A percentile compares a stretch with the other conserved stretches of the same genome.
Evolutionary conservation across 2,797 vertebrate genomes (phyloP).

Genomic region (Paguma larvata): DNA sequence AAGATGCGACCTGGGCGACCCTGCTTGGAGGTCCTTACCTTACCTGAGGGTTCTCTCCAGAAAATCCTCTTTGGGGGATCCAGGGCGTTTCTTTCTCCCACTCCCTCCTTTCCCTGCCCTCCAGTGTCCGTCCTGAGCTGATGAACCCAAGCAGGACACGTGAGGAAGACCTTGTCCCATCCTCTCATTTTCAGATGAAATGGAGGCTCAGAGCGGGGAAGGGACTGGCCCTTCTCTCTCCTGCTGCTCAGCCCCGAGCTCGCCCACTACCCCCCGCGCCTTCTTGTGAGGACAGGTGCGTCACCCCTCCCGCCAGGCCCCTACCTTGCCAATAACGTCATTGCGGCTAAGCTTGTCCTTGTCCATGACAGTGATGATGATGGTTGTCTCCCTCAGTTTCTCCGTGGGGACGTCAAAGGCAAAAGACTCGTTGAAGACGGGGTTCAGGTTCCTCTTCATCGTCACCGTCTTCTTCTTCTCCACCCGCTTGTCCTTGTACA

Average conservation of each 20-base stretch:
- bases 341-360: constrained; percentile 99
- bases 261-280: not conserved
- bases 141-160: rapidly evolving
- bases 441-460: constrained; percentile 99
- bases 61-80: not conserved
- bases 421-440: constrained; percentile 99
- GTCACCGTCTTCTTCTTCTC: constrained; percentile 99
- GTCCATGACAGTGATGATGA: constrained; percentile 99
- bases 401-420: constrained; percentile 98
- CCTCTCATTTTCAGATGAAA: not conserved
- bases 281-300: rapidly evolving
- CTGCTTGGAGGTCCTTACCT: not conserved
- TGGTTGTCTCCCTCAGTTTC: constrained; percentile 98
- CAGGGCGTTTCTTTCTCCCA: not conserved
- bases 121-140: not conserved
- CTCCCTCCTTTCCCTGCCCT: not conserved
- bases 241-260: not conserved
- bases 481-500: constrained; percentile 99
- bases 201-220: not conserved
- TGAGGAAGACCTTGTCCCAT: too few species aligned
- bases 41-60: not conserved
- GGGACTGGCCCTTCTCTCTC: not conserved
- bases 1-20: not conserved
- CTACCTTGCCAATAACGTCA: constrained; percentile 99
- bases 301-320: rapidly evolving